Percentiles rank a stretch among this genome's conserved stretches.
These are phyloP conservation scores for Sisyra nigra DNA, from an alignment of 2,888 invertebrate species.

Conservation along the genomic window DNA sequence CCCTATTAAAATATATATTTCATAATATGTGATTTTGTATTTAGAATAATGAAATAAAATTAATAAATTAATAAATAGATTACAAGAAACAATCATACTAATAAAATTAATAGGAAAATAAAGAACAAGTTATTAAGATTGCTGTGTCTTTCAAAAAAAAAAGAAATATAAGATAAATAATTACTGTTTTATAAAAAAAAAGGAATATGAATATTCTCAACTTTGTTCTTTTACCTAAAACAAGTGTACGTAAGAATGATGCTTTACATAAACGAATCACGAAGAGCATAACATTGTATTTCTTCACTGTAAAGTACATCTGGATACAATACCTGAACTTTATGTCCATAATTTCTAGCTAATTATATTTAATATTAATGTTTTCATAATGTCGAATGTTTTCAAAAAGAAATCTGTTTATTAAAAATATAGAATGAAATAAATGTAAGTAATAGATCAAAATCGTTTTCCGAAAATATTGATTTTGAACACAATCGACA, in stretches of 20 bases:
- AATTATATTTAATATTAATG: constrained; percentile 1
- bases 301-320: not conserved
- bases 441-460: not conserved
- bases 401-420: not conserved
- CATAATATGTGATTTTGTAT: constrained; percentile 6
- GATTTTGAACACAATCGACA: constrained; percentile 5
- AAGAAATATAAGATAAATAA: not conserved
- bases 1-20: not conserved
- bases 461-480: not conserved
- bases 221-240: no score
- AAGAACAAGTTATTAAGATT: constrained; percentile 3
- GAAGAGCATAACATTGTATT: no score
- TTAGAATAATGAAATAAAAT: not conserved
- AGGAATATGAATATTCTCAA: not conserved
- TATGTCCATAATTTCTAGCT: constrained; percentile 4
- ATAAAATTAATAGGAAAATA: constrained; percentile 3
- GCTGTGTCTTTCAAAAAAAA: constrained; percentile 6
- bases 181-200: not conserved
- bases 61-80: constrained; percentile 1
- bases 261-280: no score
- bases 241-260: no score
- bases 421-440: not conserved
- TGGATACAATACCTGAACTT: constrained; percentile 6
- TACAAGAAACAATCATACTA: constrained; percentile 3
- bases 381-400: constrained; percentile 4